These are phyloP conservation scores for Ctenosaura bakeri DNA, from an alignment of 2,797 vertebrate genomes.

Conservation along the genomic window DNA sequence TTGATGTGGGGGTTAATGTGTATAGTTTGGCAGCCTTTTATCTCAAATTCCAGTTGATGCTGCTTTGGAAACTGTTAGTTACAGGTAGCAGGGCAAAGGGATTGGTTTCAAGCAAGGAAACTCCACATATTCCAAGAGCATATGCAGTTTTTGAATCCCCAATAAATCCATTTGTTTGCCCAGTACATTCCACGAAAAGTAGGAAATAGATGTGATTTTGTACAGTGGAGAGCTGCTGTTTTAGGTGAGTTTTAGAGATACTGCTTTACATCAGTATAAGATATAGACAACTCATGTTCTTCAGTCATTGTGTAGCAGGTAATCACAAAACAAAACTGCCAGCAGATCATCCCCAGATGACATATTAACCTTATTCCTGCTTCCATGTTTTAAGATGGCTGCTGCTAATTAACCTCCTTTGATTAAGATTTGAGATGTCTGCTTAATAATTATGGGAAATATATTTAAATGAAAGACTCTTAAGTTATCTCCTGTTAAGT, in stretches of 20 bases:
- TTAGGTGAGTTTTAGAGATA: neutral
- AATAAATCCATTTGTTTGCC: neutral
- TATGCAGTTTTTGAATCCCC: neutral
- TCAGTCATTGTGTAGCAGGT: neutral
- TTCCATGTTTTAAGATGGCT: neutral
- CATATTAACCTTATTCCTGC: neutral
- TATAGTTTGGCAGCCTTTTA: neutral
- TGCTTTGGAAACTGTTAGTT: neutral
- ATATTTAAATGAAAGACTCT: neutral
- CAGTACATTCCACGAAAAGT: slow-evolving; percentile 30
- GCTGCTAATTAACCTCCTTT: too few species aligned
- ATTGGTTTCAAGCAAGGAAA: neutral
- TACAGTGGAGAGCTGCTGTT: neutral
- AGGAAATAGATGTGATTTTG: neutral
- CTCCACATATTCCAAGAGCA: neutral
- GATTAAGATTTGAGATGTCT: neutral
- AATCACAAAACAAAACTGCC: neutral
- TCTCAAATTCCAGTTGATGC: neutral
- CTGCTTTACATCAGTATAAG: neutral
- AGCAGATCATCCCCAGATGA: neutral
- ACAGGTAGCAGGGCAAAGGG: neutral
- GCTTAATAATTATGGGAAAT: neutral
- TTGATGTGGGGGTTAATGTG: neutral
- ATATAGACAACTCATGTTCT: too few species aligned
- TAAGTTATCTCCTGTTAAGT: neutral